Conservation (phyloP, 2,113 vertebrate species). For the Campylomormyrus numenius region DNA sequence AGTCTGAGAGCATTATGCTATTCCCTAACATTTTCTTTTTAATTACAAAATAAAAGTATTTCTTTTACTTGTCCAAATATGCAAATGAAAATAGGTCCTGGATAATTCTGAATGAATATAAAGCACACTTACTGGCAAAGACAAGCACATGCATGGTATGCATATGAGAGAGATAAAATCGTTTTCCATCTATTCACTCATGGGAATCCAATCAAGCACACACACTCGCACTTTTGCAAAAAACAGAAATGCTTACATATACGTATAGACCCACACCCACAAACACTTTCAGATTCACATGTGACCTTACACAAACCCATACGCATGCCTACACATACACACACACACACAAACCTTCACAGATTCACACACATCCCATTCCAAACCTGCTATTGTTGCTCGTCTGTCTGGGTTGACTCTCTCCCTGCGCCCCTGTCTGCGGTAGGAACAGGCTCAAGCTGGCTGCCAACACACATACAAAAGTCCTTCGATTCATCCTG, state of each 20-base stretch:
- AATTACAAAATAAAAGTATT: background rate
- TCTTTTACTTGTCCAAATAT: background rate
- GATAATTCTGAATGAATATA: background rate
- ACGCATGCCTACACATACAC: background rate
- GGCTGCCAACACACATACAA: conserved; percentile 44
- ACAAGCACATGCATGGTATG: background rate
- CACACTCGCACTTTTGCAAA: background rate
- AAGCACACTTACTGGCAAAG: background rate
- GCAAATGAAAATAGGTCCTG: background rate
- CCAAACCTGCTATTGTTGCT: conserved; percentile 56
- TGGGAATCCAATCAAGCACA: background rate
- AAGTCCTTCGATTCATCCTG: conserved; percentile 44
- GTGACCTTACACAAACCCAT: background rate
- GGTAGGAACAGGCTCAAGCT: conserved; percentile 43
- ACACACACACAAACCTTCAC: background rate
- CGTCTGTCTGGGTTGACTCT: conserved; percentile 28
- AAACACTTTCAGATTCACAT: background rate
- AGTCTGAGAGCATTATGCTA: background rate
- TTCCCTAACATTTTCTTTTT: background rate
- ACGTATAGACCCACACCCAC: background rate
- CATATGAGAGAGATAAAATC: background rate
- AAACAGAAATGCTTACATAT: background rate
- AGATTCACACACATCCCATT: background rate
- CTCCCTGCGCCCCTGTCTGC: conserved; percentile 44
- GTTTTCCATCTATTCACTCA: background rate